Evolutionary conservation across 2,113 vertebrate species (phyloP).

Genomic region (Tapirus terrestris): DNA sequence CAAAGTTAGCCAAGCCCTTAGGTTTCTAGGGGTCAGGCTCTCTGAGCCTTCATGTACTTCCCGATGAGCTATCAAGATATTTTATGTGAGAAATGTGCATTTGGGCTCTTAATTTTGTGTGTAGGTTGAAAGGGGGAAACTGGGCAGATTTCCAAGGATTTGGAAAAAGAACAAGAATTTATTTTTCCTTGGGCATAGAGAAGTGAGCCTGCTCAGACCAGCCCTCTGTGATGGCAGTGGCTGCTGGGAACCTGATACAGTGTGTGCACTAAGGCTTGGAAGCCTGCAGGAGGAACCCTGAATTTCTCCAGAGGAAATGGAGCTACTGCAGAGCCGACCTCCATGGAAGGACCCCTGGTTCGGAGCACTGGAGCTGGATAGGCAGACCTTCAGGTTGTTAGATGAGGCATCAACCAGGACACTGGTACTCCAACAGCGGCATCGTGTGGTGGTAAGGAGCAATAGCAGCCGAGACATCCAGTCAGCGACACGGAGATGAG

Average conservation of each 20-base stretch:
- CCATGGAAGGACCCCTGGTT: not conserved
- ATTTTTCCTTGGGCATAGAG: not conserved
- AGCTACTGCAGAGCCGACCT: not conserved
- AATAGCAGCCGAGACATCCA: not conserved
- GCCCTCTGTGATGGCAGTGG: not conserved
- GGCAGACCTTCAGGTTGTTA: not conserved
- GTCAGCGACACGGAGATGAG: not conserved
- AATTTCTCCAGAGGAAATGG: not conserved
- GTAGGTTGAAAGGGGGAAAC: not conserved
- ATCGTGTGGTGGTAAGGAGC: slow-evolving; percentile 47
- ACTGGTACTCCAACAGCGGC: slow-evolving; percentile 43
- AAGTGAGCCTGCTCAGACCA: not conserved
- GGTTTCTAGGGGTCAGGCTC: not conserved
- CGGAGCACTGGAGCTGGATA: not conserved
- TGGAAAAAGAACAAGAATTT: not conserved
- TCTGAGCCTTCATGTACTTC: not conserved
- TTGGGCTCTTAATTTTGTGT: not conserved
- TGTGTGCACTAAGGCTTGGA: not conserved
- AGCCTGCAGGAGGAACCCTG: not conserved
- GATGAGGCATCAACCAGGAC: not conserved
- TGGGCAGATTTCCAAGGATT: not conserved
- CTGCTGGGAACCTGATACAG: not conserved
- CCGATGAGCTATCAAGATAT: not conserved
- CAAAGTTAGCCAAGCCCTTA: not conserved
- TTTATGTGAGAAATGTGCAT: not conserved